Percentiles rank a stretch among this genome's conserved stretches.
Conservation (phyloP, 2,888 invertebrate genomes). For the Phorcus lineatus region DNA sequence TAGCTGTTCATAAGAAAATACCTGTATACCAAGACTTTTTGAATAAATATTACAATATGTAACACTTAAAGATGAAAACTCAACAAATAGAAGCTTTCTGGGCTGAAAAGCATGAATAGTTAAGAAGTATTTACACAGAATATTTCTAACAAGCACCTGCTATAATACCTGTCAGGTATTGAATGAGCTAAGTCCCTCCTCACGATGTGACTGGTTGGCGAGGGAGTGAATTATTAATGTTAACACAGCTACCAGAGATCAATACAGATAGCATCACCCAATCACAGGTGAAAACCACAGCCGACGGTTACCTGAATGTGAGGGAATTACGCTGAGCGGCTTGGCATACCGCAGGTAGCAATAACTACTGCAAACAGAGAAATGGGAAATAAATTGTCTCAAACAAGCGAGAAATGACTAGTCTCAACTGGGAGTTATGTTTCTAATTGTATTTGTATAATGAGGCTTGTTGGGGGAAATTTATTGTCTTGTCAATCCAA, state of each 20-base stretch:
- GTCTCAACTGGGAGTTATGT: slow-evolving; percentile 7
- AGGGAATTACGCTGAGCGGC: background rate
- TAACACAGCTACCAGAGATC: background rate
- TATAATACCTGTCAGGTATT: too few species aligned
- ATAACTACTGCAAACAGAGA: background rate
- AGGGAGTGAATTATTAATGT: slow-evolving; percentile 15
- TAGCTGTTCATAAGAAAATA: too few species aligned
- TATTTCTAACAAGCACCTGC: too few species aligned
- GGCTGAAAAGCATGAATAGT: too few species aligned
- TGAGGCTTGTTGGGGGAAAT: background rate
- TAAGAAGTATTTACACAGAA: too few species aligned
- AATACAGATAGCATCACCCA: background rate
- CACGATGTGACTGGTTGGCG: too few species aligned
- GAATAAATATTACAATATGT: too few species aligned
- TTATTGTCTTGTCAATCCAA: background rate
- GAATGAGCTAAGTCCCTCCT: too few species aligned
- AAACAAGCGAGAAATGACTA: background rate
- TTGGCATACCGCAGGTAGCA: slow-evolving; percentile 1
- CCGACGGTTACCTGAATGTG: background rate
- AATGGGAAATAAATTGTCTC: slow-evolving; percentile 6
- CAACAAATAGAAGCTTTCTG: too few species aligned
- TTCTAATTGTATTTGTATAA: slow-evolving; percentile 18
- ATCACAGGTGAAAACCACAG: slow-evolving; percentile 14
- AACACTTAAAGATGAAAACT: too few species aligned
- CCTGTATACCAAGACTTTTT: too few species aligned